A percentile compares a stretch with the other conserved stretches of the same genome.
Conservation (phyloP, 2,797 vertebrate species). For the Siniperca obscura region DNA sequence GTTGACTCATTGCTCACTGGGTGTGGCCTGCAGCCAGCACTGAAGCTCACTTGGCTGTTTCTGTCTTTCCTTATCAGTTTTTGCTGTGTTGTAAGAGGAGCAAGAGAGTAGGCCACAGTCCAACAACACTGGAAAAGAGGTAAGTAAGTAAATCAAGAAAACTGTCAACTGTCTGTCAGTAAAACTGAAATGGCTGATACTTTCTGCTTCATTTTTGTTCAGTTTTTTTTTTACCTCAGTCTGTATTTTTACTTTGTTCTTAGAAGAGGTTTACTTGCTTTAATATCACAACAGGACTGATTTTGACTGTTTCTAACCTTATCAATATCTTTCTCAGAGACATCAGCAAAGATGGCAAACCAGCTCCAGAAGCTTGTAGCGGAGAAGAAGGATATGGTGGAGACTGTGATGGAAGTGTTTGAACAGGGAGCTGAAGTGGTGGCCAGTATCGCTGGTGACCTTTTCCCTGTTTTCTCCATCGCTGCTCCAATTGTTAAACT, state of each 20-base stretch:
- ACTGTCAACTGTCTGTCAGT: background rate
- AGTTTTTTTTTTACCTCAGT: background rate
- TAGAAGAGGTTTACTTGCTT: background rate
- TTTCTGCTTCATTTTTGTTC: background rate
- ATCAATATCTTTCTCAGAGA: conserved; percentile 5
- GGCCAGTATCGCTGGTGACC: conserved; percentile 83
- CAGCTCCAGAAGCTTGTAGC: conserved; percentile 79
- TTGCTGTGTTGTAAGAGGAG: conserved; percentile 60
- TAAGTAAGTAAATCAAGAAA: conserved; percentile 62
- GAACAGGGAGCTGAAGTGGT: conserved; percentile 85
- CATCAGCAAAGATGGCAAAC: conserved; percentile 71
- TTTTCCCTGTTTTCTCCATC: conserved; percentile 86
- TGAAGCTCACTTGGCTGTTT: conserved; percentile 63
- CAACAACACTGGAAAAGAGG: conserved; percentile 32
- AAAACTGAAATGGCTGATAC: background rate
- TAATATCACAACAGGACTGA: background rate
- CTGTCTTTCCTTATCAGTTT: conserved; percentile 72
- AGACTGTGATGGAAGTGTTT: conserved; percentile 85
- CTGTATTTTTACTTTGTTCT: background rate
- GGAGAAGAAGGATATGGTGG: conserved; percentile 83
- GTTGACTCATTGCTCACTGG: conserved; percentile 73
- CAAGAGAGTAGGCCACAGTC: conserved; percentile 44
- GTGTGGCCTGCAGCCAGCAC: conserved; percentile 68
- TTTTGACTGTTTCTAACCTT: background rate
- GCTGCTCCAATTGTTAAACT: conserved; percentile 84